Conservation (phyloP, 2,888 invertebrate species). For the Lacanobia wlatinum region DNA sequence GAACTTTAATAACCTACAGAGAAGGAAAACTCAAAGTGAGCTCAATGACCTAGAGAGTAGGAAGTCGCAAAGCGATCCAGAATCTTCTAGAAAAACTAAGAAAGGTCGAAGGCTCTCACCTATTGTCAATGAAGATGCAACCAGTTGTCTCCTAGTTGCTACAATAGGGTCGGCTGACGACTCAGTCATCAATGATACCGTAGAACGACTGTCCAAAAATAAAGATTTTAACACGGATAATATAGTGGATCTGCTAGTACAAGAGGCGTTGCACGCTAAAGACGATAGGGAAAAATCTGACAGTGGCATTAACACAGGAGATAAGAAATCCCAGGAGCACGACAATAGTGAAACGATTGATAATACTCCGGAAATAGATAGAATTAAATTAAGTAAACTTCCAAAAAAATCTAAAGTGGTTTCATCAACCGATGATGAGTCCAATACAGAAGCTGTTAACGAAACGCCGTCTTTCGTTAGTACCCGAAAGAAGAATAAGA, state of each 20-base stretch:
- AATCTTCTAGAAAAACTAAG: constrained; percentile 52
- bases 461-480: constrained; percentile 75
- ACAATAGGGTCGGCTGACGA: constrained; percentile 76
- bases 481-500: constrained; percentile 62
- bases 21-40: constrained; percentile 69
- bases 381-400: constrained; percentile 37
- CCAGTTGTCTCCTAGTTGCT: constrained; percentile 75
- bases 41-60: constrained; percentile 30
- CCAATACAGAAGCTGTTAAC: constrained; percentile 76
- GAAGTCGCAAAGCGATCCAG: constrained; percentile 71
- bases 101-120: constrained; percentile 64
- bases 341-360: constrained; percentile 71
- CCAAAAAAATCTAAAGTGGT: constrained; percentile 52
- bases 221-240: constrained; percentile 73
- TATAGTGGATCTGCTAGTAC: constrained; percentile 76
- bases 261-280: constrained; percentile 75
- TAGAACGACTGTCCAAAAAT: constrained; percentile 74
- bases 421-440: constrained; percentile 78
- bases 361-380: constrained; percentile 65
- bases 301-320: constrained; percentile 70
- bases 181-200: constrained; percentile 77
- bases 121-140: constrained; percentile 65
- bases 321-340: constrained; percentile 63
- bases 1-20: constrained; percentile 42
- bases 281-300: constrained; percentile 62